These are phyloP conservation scores for Muscicapa striata DNA, from an alignment of 2,797 vertebrate genomes.

Conservation along the genomic window DNA sequence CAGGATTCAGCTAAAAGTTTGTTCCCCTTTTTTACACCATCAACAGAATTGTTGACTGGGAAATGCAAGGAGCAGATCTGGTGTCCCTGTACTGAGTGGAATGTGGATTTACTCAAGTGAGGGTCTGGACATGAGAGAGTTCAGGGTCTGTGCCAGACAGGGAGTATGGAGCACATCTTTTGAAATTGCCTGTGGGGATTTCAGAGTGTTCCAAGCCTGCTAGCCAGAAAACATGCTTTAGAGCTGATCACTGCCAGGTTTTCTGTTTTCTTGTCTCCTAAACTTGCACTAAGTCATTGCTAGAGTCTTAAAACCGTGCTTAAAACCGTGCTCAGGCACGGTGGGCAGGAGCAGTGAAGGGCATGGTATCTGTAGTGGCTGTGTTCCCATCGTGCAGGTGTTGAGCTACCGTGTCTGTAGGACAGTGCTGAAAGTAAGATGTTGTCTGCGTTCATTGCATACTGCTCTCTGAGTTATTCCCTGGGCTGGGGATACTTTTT, in stretches of 20 bases:
- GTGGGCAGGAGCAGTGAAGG: not conserved
- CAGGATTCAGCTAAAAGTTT: not conserved
- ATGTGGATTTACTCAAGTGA: not conserved
- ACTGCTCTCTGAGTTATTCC: not conserved
- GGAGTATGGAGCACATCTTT: not conserved
- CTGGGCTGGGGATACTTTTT: not conserved
- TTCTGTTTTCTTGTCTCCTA: not conserved
- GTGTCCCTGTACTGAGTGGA: not conserved
- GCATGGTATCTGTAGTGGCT: not conserved
- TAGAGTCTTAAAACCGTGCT: not conserved
- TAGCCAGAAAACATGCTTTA: conserved; percentile 19
- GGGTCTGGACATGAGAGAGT: not conserved
- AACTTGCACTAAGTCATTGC: not conserved
- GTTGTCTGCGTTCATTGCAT: not conserved
- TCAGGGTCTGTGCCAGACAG: not conserved
- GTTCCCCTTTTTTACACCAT: not conserved
- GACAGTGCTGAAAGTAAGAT: not conserved
- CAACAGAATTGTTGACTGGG: not conserved
- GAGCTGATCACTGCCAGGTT: not conserved
- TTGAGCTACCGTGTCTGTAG: not conserved
- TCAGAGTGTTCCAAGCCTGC: not conserved
- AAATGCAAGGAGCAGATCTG: not conserved
- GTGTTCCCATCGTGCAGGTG: not conserved
- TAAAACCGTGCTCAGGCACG: not conserved
- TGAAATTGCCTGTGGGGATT: not conserved